Conservation (phyloP, 1,140 invertebrate species). For the Drosophila biarmipes region DNA sequence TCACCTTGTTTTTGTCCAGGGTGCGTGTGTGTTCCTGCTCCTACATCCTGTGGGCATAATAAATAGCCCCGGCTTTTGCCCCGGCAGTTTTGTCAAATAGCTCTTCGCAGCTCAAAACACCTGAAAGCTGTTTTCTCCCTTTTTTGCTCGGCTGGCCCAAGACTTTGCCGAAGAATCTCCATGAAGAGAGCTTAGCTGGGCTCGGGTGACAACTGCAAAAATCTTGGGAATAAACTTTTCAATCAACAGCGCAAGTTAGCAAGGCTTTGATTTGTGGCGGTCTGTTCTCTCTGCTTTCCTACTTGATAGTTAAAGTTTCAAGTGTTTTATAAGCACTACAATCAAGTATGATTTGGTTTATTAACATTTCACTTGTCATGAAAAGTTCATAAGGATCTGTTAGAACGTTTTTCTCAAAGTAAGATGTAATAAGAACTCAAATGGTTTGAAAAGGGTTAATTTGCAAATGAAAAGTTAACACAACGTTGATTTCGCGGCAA, state of each 20-base stretch:
- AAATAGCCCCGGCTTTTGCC: conserved; percentile 73
- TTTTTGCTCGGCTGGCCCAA: neutral
- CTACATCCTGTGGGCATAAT: conserved; percentile 67
- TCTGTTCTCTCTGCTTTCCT: neutral
- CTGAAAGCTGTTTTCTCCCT: conserved; percentile 55
- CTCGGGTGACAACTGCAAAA: conserved; percentile 8
- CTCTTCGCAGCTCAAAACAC: conserved; percentile 60
- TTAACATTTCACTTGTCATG: too few species aligned
- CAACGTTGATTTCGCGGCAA: too few species aligned
- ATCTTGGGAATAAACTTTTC: conserved; percentile 61
- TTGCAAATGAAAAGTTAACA: too few species aligned
- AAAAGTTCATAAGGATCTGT: too few species aligned
- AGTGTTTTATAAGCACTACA: too few species aligned
- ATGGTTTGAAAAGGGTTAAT: too few species aligned
- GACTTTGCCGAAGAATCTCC: conserved; percentile 1
- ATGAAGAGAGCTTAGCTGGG: conserved; percentile 29
- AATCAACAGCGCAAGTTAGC: conserved; percentile 52
- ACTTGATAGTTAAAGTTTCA: too few species aligned
- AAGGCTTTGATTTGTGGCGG: conserved; percentile 27
- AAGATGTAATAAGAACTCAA: too few species aligned
- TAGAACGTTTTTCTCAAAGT: too few species aligned
- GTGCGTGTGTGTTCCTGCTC: conserved; percentile 21
- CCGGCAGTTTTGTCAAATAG: conserved; percentile 78
- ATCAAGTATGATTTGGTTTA: too few species aligned
- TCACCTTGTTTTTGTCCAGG: conserved; percentile 40